Evolutionary conservation across 1,140 invertebrate species (phyloP), one percentile per base, ranked within the genome.

Genomic region (Lepeophtheirus salmonis): DNA sequence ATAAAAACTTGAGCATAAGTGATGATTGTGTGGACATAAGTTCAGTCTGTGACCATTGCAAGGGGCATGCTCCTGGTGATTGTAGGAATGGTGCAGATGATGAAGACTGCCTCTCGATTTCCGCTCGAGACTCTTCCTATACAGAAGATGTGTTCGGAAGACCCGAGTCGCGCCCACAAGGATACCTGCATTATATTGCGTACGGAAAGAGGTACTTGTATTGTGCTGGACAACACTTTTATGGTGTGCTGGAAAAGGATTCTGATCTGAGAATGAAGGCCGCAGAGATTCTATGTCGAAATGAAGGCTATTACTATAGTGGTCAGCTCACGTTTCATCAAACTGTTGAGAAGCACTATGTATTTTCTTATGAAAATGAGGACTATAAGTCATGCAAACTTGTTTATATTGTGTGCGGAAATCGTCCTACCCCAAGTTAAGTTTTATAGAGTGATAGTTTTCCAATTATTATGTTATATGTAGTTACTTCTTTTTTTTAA

Each of bases 31-130:
- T 41, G 6, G 30, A 41, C 6, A 6, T 6, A 41, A 41, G 30
- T n/a, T 41, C 30, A 6, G n/a, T 41, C n/a, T 41, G 30, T 41
- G 30, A 41, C n/a, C 30, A 41, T 41, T 41, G 30, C 30, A 41
- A 41, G 30, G 30, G 30, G 6, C 30, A 41, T 41, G 30, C 30
- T 6, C 2, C 13, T 3, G 20, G 23, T n/a, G 21, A 22, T 21
- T 57, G 55, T 21, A 21, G 22, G 16, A 57, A 57, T 21, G 55
- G 55, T 16, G 55, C 55, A 3, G 55, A 57, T 24, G 55, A 57
- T 17, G 10, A 23, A 12, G 26, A 57, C 25, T 57, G 55, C 16
- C 16, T 57, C 55, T 14, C 55, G 2, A 57, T 57, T 17, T 26
- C 16, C 23, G 20, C 55, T 14, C 26, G 17, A 41, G 30, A 41